Evolutionary conservation across 1,140 invertebrate species (phyloP).

Genomic region (Agrypnia vestita): DNA sequence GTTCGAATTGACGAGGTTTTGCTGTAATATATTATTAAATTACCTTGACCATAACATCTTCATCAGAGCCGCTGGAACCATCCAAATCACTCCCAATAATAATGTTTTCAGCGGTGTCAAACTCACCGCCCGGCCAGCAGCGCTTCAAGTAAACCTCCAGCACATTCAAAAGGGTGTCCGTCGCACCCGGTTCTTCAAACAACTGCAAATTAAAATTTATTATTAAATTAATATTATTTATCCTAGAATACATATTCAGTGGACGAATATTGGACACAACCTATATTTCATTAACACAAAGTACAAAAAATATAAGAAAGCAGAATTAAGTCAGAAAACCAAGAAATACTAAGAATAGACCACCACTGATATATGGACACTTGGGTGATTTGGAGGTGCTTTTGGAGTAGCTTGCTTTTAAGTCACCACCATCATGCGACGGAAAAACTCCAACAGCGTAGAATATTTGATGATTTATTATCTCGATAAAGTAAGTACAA

Average conservation of each 20-base stretch:
- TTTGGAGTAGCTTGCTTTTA: no score
- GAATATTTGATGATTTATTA: no score
- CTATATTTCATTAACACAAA: not conserved
- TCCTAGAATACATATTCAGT: no score
- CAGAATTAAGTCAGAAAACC: not conserved
- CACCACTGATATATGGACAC: no score
- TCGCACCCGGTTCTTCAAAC: conserved; percentile 74
- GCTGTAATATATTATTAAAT: no score
- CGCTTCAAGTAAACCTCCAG: conserved; percentile 75
- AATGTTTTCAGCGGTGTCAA: conserved; percentile 62
- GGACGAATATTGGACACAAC: no score
- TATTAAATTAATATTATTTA: not conserved
- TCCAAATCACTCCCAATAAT: conserved; percentile 67
- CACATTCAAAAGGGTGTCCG: conserved; percentile 74
- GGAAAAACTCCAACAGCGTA: no score
- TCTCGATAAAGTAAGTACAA: no score
- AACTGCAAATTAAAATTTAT: conserved; percentile 66
- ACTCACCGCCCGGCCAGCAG: conserved; percentile 63
- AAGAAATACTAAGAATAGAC: no score
- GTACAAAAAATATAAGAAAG: not conserved
- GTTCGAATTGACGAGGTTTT: no score
- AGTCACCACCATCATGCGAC: no score
- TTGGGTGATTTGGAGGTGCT: no score
- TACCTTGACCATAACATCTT: conserved; percentile 81
- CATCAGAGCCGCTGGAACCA: conserved; percentile 73